phyloP scores from a whole-genome alignment of 2,113 vertebrate species.

The Fulmarus glacialis region DNA sequence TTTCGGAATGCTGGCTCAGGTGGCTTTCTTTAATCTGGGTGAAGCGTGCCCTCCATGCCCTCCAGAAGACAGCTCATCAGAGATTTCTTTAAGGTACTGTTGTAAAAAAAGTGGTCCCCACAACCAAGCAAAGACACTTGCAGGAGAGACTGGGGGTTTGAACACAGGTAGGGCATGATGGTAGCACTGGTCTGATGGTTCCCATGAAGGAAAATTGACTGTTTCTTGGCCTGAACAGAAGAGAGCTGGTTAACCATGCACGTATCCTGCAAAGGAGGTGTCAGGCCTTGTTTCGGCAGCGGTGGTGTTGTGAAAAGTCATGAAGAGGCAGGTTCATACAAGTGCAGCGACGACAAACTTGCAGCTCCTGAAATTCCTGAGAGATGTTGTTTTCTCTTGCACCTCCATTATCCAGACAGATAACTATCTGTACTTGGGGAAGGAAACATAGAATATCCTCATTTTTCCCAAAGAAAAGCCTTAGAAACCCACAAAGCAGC shows the following conservation, averaged over 20 bases:
- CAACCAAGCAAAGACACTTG: not conserved
- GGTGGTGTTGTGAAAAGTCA: not conserved
- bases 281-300: not conserved
- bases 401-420: not conserved
- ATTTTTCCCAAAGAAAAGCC: not conserved
- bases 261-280: not conserved
- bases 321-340: not conserved
- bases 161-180: not conserved
- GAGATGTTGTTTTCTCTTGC: not conserved
- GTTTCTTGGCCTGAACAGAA: not conserved
- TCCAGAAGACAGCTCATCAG: not conserved
- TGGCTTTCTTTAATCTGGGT: not conserved
- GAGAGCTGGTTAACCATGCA: not conserved
- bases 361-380: not conserved
- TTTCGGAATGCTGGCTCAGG: not conserved
- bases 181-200: not conserved
- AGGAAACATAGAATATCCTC: not conserved
- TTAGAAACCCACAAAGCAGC: not conserved
- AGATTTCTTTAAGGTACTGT: not conserved
- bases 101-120: not conserved
- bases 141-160: fast-evolving
- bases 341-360: fast-evolving
- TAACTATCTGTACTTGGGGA: not conserved
- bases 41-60: not conserved
- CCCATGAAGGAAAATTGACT: not conserved